These are phyloP conservation scores for Epinephelus malabaricus DNA, from an alignment of 2,797 vertebrate species.

Conservation along the genomic window DNA sequence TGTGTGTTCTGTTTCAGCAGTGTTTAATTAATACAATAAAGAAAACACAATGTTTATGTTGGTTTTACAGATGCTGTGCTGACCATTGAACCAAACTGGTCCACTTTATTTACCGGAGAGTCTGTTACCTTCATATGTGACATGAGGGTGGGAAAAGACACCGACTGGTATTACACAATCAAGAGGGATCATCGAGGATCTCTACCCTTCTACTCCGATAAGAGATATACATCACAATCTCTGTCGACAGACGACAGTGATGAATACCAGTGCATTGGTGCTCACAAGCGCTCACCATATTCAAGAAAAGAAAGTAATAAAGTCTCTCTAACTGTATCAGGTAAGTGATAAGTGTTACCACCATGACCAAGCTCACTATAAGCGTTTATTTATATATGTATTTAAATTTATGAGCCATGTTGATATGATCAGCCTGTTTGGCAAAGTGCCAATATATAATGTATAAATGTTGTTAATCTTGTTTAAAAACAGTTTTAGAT, in stretches of 20 bases:
- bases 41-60: background rate
- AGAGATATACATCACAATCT: fast-evolving
- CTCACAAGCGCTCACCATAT: fast-evolving
- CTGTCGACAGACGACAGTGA: fast-evolving
- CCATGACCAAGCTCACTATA: background rate
- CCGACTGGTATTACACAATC: fast-evolving
- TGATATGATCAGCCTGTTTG: background rate
- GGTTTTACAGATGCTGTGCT: constrained; percentile 12
- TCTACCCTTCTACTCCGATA: fast-evolving
- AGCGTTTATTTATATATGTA: fast-evolving
- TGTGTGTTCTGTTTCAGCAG: no score
- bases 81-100: constrained; percentile 23
- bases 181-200: fast-evolving
- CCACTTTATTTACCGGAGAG: constrained; percentile 2
- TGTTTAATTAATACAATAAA: no score
- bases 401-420: background rate
- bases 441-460: background rate
- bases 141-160: background rate
- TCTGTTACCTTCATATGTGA: constrained; percentile 16
- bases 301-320: fast-evolving
- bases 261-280: fast-evolving
- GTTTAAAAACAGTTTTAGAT: no score
- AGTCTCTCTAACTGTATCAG: constrained; percentile 21
- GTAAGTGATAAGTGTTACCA: constrained; percentile 5
- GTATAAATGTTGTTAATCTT: background rate